These are phyloP conservation scores for Ormyrus pomaceus DNA, from an alignment of 2,888 invertebrate species.

Conservation along the genomic window DNA sequence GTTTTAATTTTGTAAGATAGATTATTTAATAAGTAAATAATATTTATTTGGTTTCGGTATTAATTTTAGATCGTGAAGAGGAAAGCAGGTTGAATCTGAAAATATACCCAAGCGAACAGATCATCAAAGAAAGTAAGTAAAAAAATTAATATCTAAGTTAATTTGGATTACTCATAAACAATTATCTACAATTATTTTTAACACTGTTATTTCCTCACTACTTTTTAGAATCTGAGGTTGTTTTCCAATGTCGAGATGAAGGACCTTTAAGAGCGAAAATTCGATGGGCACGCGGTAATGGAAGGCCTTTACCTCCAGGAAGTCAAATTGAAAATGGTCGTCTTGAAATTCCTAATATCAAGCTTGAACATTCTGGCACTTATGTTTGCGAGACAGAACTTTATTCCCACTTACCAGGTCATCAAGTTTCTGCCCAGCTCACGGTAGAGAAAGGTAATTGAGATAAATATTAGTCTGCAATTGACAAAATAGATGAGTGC, in stretches of 20 bases:
- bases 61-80: slow-evolving; percentile 16
- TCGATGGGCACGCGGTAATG: slow-evolving; percentile 85
- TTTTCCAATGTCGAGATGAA: slow-evolving; percentile 95
- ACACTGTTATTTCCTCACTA: not conserved
- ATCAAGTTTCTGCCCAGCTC: slow-evolving; percentile 83
- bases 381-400: slow-evolving; percentile 90
- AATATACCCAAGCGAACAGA: slow-evolving; percentile 87
- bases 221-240: slow-evolving; percentile 89
- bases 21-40: too few species aligned
- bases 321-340: slow-evolving; percentile 85
- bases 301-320: slow-evolving; percentile 85
- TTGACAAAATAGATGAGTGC: not conserved
- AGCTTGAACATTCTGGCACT: slow-evolving; percentile 85
- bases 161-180: too few species aligned
- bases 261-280: slow-evolving; percentile 87
- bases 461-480: not conserved
- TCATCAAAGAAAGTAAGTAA: slow-evolving; percentile 90
- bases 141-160: slow-evolving; percentile 13
- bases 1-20: too few species aligned
- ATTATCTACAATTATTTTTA: too few species aligned
- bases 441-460: slow-evolving; percentile 85
- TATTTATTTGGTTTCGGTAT: too few species aligned
- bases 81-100: slow-evolving; percentile 79
- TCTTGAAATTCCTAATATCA: slow-evolving; percentile 89
- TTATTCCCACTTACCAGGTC: slow-evolving; percentile 81